Evolutionary conservation across 1,140 invertebrate genomes (phyloP).

Genomic region (Muscidifurax raptorellus): DNA sequence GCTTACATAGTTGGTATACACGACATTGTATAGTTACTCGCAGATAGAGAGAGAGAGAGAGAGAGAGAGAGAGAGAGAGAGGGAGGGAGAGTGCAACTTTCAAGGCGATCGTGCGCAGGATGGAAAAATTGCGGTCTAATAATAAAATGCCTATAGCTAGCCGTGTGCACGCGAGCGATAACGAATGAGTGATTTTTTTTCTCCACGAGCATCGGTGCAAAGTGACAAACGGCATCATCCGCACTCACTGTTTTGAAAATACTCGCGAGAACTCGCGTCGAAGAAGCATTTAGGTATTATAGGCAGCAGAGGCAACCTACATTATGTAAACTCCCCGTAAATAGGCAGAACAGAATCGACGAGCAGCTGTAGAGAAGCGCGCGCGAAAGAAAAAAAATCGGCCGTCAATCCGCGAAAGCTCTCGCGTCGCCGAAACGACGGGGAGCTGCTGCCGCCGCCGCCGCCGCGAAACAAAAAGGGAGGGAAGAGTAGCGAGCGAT

Average conservation of each 20-base stretch:
- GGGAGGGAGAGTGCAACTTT: conserved; percentile 7
- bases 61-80: too few species aligned
- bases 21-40: too few species aligned
- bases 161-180: background rate
- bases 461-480: conserved; percentile 22
- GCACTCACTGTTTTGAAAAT: too few species aligned
- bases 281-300: too few species aligned
- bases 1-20: too few species aligned
- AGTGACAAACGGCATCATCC: too few species aligned
- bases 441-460: too few species aligned
- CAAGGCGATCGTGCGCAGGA: background rate
- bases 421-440: too few species aligned
- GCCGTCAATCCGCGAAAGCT: background rate
- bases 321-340: background rate
- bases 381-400: background rate
- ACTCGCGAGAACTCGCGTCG: background rate
- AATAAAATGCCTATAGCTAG: conserved; percentile 1
- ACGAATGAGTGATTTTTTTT: background rate
- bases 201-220: background rate
- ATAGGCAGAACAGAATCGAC: background rate
- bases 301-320: background rate
- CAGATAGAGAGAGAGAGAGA: too few species aligned
- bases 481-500: conserved; percentile 41
- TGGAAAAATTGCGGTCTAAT: conserved; percentile 23
- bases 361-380: background rate